These are phyloP conservation scores for Malacoctenus gilli DNA, from an alignment of 2,797 vertebrate genomes.

Conservation along the genomic window DNA sequence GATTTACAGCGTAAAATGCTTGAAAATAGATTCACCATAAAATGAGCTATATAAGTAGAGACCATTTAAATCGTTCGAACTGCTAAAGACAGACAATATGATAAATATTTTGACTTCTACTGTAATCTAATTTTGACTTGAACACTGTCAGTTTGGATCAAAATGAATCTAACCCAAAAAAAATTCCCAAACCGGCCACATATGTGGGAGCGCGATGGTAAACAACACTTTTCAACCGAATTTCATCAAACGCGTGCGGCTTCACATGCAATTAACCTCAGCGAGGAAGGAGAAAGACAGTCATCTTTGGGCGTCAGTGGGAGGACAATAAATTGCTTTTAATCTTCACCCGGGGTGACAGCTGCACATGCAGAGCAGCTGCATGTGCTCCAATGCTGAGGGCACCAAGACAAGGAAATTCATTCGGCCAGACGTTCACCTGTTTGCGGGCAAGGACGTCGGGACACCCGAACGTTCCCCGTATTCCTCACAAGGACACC, in stretches of 20 bases:
- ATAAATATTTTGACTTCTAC: no score
- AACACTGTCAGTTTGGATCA: not conserved
- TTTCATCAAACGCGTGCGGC: conserved; percentile 21
- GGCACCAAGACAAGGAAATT: conserved; percentile 20
- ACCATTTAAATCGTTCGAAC: no score
- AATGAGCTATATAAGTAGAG: no score
- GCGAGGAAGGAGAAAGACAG: conserved; percentile 11
- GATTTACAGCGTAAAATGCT: no score
- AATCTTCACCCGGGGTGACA: conserved; percentile 26
- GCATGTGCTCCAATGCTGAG: conserved; percentile 11
- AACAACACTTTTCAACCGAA: not conserved
- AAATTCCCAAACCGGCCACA: not conserved
- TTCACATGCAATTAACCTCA: conserved; percentile 29
- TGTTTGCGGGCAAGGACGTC: conserved; percentile 31
- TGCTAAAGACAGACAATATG: no score
- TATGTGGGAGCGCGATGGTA: not conserved
- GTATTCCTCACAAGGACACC: conserved; percentile 30
- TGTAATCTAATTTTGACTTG: conserved; percentile 2
- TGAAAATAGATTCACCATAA: no score
- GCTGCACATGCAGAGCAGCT: conserved; percentile 15
- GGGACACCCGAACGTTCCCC: conserved; percentile 26
- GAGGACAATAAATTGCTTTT: conserved; percentile 18
- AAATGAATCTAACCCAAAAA: not conserved
- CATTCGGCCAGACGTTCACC: conserved; percentile 22
- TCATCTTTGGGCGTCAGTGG: conserved; percentile 21